These are phyloP conservation scores for Neodiprion virginianus DNA, from an alignment of 1,140 invertebrate genomes.

Conservation along the genomic window DNA sequence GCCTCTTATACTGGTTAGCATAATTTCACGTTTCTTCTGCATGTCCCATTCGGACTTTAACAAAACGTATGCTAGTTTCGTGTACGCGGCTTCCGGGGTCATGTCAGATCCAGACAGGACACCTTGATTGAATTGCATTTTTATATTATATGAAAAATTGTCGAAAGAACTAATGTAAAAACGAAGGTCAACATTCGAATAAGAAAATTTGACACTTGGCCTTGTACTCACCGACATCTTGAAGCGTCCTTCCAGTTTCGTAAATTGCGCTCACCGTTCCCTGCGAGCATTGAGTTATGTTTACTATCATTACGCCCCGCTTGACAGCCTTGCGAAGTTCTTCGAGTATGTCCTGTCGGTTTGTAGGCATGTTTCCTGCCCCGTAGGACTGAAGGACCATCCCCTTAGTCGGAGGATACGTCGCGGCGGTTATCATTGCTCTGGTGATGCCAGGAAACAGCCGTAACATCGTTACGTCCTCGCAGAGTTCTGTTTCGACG, in stretches of 20 bases:
- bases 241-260: constrained; percentile 72
- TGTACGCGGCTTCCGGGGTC: constrained; percentile 93
- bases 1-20: constrained; percentile 78
- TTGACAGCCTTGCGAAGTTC: constrained; percentile 76
- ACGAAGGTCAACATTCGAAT: not conserved
- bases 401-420: constrained; percentile 85
- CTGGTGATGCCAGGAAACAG: constrained; percentile 91
- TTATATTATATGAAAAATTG: not conserved
- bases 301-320: constrained; percentile 88
- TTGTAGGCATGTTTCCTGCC: constrained; percentile 89
- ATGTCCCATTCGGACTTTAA: constrained; percentile 81
- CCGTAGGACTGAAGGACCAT: constrained; percentile 94
- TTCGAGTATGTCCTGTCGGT: constrained; percentile 81
- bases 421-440: constrained; percentile 79
- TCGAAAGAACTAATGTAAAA: constrained; percentile 6
- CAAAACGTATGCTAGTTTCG: constrained; percentile 91
- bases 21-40: constrained; percentile 79
- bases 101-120: constrained; percentile 92
- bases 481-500: constrained; percentile 80
- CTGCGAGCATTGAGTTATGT: constrained; percentile 88
- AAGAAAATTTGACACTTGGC: constrained; percentile 17
- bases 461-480: constrained; percentile 85
- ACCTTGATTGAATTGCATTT: constrained; percentile 56
- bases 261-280: constrained; percentile 81
- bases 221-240: constrained; percentile 42